A percentile compares a stretch with the other conserved stretches of the same genome.
These are phyloP conservation scores for Cettia cetti DNA, from an alignment of 2,113 vertebrate genomes.

Conservation along the genomic window DNA sequence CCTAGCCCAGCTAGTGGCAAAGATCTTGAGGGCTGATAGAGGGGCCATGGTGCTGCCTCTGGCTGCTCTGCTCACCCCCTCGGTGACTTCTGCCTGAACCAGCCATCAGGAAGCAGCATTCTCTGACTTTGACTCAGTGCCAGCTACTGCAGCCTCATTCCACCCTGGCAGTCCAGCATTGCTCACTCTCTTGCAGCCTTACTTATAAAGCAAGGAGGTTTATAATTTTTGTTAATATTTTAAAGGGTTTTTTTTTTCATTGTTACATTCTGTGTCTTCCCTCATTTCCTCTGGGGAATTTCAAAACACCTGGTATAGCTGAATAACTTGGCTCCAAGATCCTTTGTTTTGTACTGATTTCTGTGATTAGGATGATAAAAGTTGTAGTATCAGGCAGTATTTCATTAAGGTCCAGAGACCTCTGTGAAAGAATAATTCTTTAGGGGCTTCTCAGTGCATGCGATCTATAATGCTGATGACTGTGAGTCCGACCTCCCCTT, in stretches of 20 bases:
- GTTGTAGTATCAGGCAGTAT: background rate
- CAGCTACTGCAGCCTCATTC: background rate
- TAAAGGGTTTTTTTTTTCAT: background rate
- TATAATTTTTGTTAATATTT: background rate
- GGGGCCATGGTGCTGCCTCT: rapidly evolving
- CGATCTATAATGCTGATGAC: background rate
- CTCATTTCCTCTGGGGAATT: conserved; percentile 6
- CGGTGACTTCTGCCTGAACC: background rate
- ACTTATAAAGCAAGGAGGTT: background rate
- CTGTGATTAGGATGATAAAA: background rate
- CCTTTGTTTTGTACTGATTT: background rate
- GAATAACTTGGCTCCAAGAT: background rate
- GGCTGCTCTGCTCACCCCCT: background rate
- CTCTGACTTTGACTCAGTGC: background rate
- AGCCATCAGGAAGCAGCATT: background rate
- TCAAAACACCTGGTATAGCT: conserved; percentile 4
- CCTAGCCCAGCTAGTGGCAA: background rate
- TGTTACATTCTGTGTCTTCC: background rate
- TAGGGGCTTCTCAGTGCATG: background rate
- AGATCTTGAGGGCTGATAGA: background rate
- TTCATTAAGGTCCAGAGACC: background rate
- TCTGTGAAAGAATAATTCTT: background rate
- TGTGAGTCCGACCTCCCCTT: background rate
- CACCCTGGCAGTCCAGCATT: background rate
- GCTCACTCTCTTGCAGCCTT: background rate